Percentiles rank a stretch among this genome's conserved stretches.
Conservation (phyloP, 2,797 vertebrate genomes). For the Danio albolineatus region DNA sequence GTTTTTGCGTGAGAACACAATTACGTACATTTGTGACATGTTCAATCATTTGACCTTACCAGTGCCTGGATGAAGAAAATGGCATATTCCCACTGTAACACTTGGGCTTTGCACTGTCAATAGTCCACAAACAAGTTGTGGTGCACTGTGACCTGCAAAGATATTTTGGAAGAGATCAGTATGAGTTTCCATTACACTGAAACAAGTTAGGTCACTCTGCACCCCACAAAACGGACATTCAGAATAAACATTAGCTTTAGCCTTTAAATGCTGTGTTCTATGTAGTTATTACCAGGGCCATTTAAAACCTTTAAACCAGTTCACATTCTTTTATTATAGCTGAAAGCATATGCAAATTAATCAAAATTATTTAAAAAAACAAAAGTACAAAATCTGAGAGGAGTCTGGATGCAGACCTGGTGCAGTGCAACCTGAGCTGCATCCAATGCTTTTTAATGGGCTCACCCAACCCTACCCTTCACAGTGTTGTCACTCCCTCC, state of each 20-base stretch:
- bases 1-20: background rate
- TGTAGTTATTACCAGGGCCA: background rate
- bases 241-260: background rate
- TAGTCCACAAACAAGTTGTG: conserved; percentile 18
- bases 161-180: conserved; percentile 16
- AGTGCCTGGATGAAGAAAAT: conserved; percentile 19
- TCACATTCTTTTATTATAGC: background rate
- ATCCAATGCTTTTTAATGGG: too few species aligned
- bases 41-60: conserved; percentile 19
- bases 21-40: conserved; percentile 29
- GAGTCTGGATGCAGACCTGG: too few species aligned
- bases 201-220: background rate
- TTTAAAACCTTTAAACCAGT: background rate
- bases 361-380: background rate
- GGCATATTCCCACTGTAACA: background rate
- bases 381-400: background rate
- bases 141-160: conserved; percentile 27
- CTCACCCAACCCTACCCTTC: too few species aligned
- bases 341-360: background rate
- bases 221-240: background rate
- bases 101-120: conserved; percentile 3
- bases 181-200: background rate
- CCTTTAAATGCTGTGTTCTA: background rate
- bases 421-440: too few species aligned
- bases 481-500: too few species aligned